Percentiles rank a stretch among this genome's conserved stretches.
Evolutionary conservation across 2,113 vertebrate genomes (phyloP).

Genomic region (Isichthys henryi): DNA sequence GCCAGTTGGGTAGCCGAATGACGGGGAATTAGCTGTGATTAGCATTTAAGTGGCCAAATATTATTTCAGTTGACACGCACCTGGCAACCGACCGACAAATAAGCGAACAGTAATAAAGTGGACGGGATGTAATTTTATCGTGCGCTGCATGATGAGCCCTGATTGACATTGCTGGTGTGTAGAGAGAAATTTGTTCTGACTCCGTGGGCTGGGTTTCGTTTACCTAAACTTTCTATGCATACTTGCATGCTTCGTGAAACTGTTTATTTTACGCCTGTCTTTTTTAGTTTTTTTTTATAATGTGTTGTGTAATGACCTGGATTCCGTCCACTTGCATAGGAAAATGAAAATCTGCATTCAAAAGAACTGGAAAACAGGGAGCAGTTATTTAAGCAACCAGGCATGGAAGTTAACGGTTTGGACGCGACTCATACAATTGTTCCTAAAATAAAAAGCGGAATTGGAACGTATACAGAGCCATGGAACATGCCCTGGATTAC

Average conservation of each 20-base stretch:
- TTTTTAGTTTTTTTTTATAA: neutral
- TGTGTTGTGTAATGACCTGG: neutral
- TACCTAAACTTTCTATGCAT: neutral
- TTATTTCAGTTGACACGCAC: neutral
- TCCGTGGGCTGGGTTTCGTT: neutral
- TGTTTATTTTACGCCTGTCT: neutral
- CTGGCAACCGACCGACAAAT: conserved; percentile 1
- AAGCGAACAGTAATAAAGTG: neutral
- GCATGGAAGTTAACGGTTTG: neutral
- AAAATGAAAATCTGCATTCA: neutral
- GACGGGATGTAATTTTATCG: neutral
- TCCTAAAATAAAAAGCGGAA: neutral
- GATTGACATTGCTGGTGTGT: neutral
- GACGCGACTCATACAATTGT: neutral
- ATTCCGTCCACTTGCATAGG: neutral
- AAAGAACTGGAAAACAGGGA: neutral
- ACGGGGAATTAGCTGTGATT: conserved; percentile 2
- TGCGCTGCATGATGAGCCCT: neutral
- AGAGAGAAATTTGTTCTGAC: neutral
- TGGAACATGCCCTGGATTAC: neutral
- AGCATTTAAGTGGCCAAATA: neutral
- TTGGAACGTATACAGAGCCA: neutral
- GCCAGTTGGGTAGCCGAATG: neutral
- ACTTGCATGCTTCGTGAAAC: neutral
- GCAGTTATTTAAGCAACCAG: neutral